Percentiles rank a stretch among this genome's conserved stretches.
phyloP scores from a whole-genome alignment of 2,797 vertebrate genomes.

The Arrhamphus sclerolepis region DNA sequence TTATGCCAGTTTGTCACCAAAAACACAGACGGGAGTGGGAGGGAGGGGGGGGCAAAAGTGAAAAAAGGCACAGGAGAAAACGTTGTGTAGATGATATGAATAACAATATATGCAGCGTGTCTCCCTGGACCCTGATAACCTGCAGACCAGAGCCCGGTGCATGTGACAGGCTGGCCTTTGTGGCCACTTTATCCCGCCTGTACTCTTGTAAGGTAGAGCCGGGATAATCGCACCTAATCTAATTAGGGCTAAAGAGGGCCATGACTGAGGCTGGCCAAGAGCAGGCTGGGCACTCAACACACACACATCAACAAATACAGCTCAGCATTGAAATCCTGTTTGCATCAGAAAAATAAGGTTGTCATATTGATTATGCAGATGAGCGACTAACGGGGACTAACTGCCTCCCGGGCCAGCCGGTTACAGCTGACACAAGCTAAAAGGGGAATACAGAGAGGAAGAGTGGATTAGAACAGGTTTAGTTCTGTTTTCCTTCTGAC shows the following conservation, averaged over 20 bases:
- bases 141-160: constrained; percentile 83
- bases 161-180: constrained; percentile 96
- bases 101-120: constrained; percentile 89
- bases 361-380: constrained; percentile 99
- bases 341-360: constrained; percentile 98
- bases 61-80: constrained; percentile 74
- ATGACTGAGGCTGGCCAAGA: constrained; percentile 96
- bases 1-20: constrained; percentile 67
- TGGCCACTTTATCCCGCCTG: constrained; percentile 94
- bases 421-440: constrained; percentile 87
- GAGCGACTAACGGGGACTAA: constrained; percentile 77
- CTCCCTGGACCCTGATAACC: constrained; percentile 88
- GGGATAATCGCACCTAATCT: constrained; percentile 99
- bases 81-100: constrained; percentile 92
- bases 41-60: constrained; percentile 71
- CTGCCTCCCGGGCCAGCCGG: constrained; percentile 83
- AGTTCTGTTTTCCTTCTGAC: constrained; percentile 55
- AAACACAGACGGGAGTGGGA: constrained; percentile 47
- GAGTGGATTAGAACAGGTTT: constrained; percentile 90
- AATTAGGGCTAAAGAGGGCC: constrained; percentile 99
- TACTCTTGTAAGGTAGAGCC: constrained; percentile 98
- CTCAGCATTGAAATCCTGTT: constrained; percentile 94
- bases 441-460: constrained; percentile 74
- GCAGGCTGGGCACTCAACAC: constrained; percentile 66
- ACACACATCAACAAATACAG: constrained; percentile 74